phyloP scores from a whole-genome alignment of 2,797 vertebrate genomes.

The Mustela erminea region DNA sequence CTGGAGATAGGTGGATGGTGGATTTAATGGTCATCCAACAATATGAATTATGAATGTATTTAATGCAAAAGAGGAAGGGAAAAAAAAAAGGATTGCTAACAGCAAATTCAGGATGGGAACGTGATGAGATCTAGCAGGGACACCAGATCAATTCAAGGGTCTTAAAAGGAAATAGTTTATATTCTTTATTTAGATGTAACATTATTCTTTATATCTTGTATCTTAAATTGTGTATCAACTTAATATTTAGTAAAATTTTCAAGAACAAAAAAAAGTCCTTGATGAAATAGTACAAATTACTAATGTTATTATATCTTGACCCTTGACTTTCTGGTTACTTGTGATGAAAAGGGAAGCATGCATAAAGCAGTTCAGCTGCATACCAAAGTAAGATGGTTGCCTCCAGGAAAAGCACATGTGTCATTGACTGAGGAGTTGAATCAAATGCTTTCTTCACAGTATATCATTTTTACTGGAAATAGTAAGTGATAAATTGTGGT shows the following conservation, averaged over 20 bases:
- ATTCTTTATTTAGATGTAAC: background rate
- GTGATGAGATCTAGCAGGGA: background rate
- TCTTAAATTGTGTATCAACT: background rate
- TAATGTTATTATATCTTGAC: constrained; percentile 10
- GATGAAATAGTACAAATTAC: background rate
- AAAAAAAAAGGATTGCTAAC: background rate
- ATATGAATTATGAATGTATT: background rate
- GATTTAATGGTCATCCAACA: background rate
- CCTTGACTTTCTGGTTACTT: background rate
- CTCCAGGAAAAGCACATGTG: background rate
- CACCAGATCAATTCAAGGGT: background rate
- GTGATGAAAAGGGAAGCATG: background rate
- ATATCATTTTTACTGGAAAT: constrained; percentile 10
- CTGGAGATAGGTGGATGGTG: background rate
- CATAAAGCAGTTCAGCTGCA: background rate
- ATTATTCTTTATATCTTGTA: background rate
- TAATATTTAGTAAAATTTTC: constrained; percentile 6
- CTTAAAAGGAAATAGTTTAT: background rate
- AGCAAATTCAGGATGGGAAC: background rate
- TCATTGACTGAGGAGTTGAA: background rate
- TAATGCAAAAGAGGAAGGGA: background rate
- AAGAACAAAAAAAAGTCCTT: background rate
- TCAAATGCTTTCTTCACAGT: background rate
- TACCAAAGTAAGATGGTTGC: background rate
- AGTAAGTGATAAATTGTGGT: background rate